Evolutionary conservation across 2,888 invertebrate species (phyloP).

Genomic region (Notodonta ziczac): DNA sequence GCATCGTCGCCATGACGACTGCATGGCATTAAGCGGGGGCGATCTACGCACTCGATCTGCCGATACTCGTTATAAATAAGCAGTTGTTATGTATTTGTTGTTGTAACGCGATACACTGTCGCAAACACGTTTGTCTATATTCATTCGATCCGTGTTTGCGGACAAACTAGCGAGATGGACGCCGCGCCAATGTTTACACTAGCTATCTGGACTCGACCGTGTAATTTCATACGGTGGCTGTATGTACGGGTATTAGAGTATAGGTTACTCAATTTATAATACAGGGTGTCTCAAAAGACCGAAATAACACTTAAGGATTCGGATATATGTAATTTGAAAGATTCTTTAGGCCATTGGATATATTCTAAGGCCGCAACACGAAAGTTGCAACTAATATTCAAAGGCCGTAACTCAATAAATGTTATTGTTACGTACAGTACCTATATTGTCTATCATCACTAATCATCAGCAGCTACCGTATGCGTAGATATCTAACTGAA

Average conservation of each 20-base stretch:
- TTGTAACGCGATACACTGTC: conserved; percentile 73
- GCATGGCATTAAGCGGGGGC: conserved; percentile 71
- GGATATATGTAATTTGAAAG: no score
- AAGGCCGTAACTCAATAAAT: no score
- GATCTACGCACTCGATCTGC: conserved; percentile 38
- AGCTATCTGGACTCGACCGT: conserved; percentile 56
- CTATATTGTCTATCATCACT: no score
- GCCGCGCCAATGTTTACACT: conserved; percentile 69
- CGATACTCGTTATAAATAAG: conserved; percentile 48
- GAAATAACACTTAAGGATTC: no score
- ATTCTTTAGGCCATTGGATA: no score
- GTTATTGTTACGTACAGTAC: no score
- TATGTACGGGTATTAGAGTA: conserved; percentile 10
- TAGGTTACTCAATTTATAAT: no score
- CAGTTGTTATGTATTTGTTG: conserved; percentile 63
- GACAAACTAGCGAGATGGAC: conserved; percentile 78
- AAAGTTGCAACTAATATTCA: no score
- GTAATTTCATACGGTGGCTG: conserved; percentile 61
- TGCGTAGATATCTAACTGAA: no score
- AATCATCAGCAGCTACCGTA: no score
- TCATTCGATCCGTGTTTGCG: conserved; percentile 79
- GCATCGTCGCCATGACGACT: conserved; percentile 77
- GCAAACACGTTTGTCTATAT: conserved; percentile 79
- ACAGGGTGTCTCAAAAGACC: no score
- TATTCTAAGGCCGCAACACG: no score